Conservation (phyloP, 2,888 invertebrate genomes). For the Pseudoips prasinana region DNA sequence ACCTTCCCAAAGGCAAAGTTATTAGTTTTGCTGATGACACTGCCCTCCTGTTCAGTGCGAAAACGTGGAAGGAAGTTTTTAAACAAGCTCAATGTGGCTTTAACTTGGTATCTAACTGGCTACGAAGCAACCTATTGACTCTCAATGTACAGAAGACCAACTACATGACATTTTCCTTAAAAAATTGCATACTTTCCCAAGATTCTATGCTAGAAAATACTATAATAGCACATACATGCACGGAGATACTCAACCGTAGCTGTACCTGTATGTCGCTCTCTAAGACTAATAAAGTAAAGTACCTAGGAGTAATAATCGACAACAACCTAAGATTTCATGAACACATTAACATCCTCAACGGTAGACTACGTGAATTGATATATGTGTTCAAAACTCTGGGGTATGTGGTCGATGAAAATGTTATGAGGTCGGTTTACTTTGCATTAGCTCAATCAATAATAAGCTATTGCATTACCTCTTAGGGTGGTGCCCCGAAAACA, state of each 20-base stretch:
- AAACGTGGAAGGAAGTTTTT: neutral
- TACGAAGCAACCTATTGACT: neutral
- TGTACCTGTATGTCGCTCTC: neutral
- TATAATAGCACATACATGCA: slow-evolving; percentile 1
- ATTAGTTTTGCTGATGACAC: slow-evolving; percentile 2
- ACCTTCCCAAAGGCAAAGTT: neutral
- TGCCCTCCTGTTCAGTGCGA: neutral
- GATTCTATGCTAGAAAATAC: neutral
- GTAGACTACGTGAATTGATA: no score
- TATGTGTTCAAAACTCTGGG: no score
- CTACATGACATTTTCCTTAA: neutral
- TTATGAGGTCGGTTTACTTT: no score
- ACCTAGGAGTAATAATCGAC: neutral
- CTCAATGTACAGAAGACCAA: slow-evolving; percentile 1
- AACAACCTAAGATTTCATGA: neutral
- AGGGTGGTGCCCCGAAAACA: no score
- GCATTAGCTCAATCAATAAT: no score
- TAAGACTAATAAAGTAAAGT: neutral
- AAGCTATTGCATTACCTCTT: no score
- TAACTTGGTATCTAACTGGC: neutral
- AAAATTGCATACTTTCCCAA: neutral
- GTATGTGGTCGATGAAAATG: no score
- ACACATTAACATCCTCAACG: no score
- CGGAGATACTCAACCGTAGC: neutral
- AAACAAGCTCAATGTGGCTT: neutral